phyloP scores from a whole-genome alignment of 2,797 vertebrate genomes.

The Poecilia picta region DNA sequence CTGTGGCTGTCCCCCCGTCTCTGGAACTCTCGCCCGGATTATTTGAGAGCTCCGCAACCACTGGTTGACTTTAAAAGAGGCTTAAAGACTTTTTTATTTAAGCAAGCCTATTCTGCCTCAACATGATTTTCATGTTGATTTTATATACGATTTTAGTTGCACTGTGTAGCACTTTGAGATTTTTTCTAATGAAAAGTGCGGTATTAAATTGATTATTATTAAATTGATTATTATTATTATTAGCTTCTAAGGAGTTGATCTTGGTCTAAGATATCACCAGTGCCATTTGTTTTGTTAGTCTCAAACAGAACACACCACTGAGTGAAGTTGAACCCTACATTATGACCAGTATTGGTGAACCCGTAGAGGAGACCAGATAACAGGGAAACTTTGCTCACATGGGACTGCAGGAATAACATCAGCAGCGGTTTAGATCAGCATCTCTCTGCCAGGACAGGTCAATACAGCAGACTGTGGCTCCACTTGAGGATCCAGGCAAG shows the following conservation, averaged over 20 bases:
- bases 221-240: too few species aligned
- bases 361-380: slow-evolving; percentile 14
- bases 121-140: too few species aligned
- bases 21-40: too few species aligned
- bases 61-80: too few species aligned
- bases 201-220: too few species aligned
- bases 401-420: slow-evolving; percentile 54
- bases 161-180: too few species aligned
- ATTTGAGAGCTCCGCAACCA: too few species aligned
- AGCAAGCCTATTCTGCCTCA: too few species aligned
- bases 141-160: too few species aligned
- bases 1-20: too few species aligned
- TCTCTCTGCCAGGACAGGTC: slow-evolving; percentile 74
- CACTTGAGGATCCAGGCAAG: slow-evolving; percentile 62
- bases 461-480: slow-evolving; percentile 51
- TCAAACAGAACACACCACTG: slow-evolving; percentile 6
- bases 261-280: slow-evolving; percentile 47
- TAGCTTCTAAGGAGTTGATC: slow-evolving; percentile 64
- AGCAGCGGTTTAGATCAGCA: slow-evolving; percentile 71
- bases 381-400: slow-evolving; percentile 69
- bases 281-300: slow-evolving; percentile 23
- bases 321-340: slow-evolving; percentile 12
- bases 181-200: too few species aligned
- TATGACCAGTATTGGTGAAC: slow-evolving; percentile 23
- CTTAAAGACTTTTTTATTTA: too few species aligned